Base-by-base conservation (phyloP, 1,140 invertebrate genomes). In the Pseudomyrmex dendroicus region DNA sequence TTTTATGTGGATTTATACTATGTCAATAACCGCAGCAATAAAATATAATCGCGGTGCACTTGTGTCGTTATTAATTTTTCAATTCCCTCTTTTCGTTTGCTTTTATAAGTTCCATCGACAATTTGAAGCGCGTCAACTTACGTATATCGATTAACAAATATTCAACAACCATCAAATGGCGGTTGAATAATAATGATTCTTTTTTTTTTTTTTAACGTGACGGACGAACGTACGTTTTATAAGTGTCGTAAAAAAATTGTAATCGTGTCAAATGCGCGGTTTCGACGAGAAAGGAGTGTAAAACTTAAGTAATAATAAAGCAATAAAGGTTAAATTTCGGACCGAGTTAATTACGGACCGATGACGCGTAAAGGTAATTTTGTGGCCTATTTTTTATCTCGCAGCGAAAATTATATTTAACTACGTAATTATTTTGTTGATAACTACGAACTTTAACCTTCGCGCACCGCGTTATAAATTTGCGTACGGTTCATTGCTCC, bases 1-100 rank as follows among this genome's bases (percentile, higher is more conserved):
- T 80, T 80, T 80, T 80, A 80, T 70, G 76, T 80, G 66, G 54
- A 80, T 80, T 80, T 80, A 80, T 80, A 59, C 76, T 80, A 20
- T 80, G 48, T 80, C 76, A 72, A 80, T 80, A 80, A 80, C 66
- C 44, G 66, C 66, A 35, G 76, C 54, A 72, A 80, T 80, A 80
- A 80, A 80, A 80, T 72, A 59, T 80, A 72, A 80, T 80, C 76
- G 54, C 15, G 44, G 44, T 35, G 35, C 8, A 72, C 54, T 48
- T n/a, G n/a, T n/a, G 54, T 72, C 76, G 76, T 59, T 72, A 80
- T 80, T 70, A 61, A 80, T 72, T 80, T 80, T 80, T 70, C 76
- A 80, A 61, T 72, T 80, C 44, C 17, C 76, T 72, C 76, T 72
- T 78, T 70, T 78, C 76, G 44, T 70, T 80, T 59, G 66, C 76